Percentiles rank a stretch among this genome's conserved stretches.
phyloP scores from a whole-genome alignment of 2,113 vertebrate species.

The Himantopus leucocephalus region DNA sequence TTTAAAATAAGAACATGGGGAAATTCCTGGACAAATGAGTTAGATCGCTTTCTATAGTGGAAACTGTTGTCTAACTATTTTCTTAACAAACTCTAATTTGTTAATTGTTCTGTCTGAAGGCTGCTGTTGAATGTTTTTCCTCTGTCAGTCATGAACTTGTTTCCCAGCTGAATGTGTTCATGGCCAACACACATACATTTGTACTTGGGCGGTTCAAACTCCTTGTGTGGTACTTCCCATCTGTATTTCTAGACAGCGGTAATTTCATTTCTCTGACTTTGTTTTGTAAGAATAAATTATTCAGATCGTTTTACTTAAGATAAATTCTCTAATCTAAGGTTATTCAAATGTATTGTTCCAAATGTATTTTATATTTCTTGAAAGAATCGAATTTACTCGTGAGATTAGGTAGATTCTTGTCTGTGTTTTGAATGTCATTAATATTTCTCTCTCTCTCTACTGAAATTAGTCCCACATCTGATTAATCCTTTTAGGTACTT shows the following conservation, averaged over 20 bases:
- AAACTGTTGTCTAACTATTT: neutral
- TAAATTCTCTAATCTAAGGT: neutral
- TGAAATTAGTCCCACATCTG: neutral
- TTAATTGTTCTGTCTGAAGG: neutral
- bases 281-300: neutral
- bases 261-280: neutral
- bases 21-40: neutral
- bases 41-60: neutral
- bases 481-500: neutral
- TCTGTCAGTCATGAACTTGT: neutral
- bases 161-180: neutral
- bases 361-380: neutral
- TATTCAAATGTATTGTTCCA: neutral
- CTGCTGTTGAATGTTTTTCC: neutral
- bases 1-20: neutral
- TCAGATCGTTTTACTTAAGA: neutral
- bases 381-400: fast-evolving
- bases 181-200: neutral
- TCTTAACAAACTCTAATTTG: neutral
- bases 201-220: neutral
- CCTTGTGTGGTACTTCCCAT: fast-evolving
- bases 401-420: neutral
- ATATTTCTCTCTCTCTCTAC: neutral
- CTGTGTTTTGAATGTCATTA: neutral
- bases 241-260: neutral